Evolutionary conservation across 2,888 invertebrate species (phyloP).

Genomic region (Elmis aenea): DNA sequence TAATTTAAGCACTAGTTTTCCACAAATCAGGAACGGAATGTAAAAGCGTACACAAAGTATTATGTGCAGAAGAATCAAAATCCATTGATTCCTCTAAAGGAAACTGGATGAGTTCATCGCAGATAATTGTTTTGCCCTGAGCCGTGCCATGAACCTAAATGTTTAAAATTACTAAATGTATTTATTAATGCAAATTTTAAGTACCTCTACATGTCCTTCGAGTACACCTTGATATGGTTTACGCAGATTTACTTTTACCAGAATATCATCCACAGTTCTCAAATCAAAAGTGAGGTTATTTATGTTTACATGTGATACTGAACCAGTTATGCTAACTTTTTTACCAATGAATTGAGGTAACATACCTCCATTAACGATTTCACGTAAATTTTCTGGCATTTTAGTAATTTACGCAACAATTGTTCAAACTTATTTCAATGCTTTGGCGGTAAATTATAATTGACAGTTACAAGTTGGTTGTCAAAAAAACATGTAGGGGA

Average conservation of each 20-base stretch:
- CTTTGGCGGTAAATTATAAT: too few species aligned
- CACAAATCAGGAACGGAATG: constrained; percentile 26
- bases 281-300: constrained; percentile 38
- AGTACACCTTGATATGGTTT: constrained; percentile 33
- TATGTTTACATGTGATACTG: constrained; percentile 32
- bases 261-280: constrained; percentile 35
- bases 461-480: too few species aligned
- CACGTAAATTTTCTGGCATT: constrained; percentile 27
- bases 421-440: too few species aligned
- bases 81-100: constrained; percentile 17
- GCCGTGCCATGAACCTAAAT: constrained; percentile 30
- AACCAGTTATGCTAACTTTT: constrained; percentile 38
- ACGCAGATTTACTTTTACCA: constrained; percentile 35
- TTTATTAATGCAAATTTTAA: constrained; percentile 1
- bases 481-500: too few species aligned
- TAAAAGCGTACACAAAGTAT: constrained; percentile 24
- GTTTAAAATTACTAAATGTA: constrained; percentile 1
- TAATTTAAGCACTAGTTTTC: constrained; percentile 15
- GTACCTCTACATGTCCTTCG: constrained; percentile 42
- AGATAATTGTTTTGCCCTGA: constrained; percentile 24
- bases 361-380: constrained; percentile 40
- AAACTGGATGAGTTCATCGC: constrained; percentile 27
- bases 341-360: constrained; percentile 35
- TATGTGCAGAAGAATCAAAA: constrained; percentile 27
- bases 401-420: too few species aligned